A percentile compares a stretch with the other conserved stretches of the same genome.
Evolutionary conservation across 2,797 vertebrate species (phyloP).

Genomic region (Steatocranus sp.): DNA sequence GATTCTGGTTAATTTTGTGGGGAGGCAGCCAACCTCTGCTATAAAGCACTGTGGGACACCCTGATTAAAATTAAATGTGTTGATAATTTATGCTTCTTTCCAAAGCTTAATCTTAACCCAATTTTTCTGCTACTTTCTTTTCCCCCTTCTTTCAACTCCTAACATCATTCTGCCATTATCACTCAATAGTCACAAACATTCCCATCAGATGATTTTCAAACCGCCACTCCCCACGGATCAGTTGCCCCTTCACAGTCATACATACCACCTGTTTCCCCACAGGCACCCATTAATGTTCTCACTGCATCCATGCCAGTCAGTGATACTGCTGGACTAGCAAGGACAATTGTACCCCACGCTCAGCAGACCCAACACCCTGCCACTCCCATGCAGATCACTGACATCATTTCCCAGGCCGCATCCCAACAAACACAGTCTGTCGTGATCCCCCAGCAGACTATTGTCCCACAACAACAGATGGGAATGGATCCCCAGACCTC

Average conservation of each 20-base stretch:
- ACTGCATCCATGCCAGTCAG: constrained; percentile 63
- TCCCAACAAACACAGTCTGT: constrained; percentile 66
- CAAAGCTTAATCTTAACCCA: constrained; percentile 70
- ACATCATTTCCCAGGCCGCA: constrained; percentile 67
- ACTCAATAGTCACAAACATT: constrained; percentile 69
- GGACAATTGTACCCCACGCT: constrained; percentile 56
- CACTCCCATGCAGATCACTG: constrained; percentile 68
- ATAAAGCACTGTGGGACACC: constrained; percentile 44
- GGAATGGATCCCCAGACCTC: constrained; percentile 63
- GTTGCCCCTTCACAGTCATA: constrained; percentile 69
- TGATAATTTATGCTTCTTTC: constrained; percentile 63
- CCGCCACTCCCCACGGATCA: constrained; percentile 58
- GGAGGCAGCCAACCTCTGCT: not conserved
- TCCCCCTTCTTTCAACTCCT: constrained; percentile 48
- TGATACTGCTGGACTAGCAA: constrained; percentile 66
- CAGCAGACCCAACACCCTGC: constrained; percentile 69
- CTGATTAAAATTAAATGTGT: constrained; percentile 51
- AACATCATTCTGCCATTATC: constrained; percentile 55
- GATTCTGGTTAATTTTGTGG: not conserved
- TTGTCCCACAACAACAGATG: constrained; percentile 70
- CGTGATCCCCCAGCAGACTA: constrained; percentile 65
- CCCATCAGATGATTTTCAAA: constrained; percentile 71
- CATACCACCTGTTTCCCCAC: constrained; percentile 72
- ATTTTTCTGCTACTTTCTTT: constrained; percentile 67
- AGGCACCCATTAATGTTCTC: constrained; percentile 67